Conservation (phyloP, 2,888 invertebrate genomes). For the Seladonia tumulorum region DNA sequence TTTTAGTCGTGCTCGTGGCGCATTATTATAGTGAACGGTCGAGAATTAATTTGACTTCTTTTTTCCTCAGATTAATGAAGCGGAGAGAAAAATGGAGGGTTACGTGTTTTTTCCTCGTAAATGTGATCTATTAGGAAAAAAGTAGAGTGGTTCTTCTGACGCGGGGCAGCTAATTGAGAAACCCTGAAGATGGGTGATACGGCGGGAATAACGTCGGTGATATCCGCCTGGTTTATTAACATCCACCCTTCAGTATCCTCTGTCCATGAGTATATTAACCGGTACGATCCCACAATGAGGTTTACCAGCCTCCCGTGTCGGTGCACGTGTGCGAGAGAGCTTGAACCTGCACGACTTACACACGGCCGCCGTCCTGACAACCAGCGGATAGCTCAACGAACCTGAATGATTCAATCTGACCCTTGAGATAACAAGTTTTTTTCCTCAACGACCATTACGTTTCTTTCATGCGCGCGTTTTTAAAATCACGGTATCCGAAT, state of each 20-base stretch:
- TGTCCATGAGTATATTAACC: constrained; percentile 70
- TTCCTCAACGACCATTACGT: constrained; percentile 19
- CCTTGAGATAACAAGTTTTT: constrained; percentile 62
- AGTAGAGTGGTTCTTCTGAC: neutral
- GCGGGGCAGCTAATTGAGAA: constrained; percentile 49
- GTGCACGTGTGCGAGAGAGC: constrained; percentile 41
- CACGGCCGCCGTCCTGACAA: constrained; percentile 24
- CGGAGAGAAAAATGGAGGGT: neutral
- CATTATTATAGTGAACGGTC: neutral
- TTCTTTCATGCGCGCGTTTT: constrained; percentile 23
- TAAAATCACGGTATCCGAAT: neutral
- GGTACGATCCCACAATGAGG: constrained; percentile 65
- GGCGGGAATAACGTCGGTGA: constrained; percentile 58
- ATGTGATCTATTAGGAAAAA: constrained; percentile 6
- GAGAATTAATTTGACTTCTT: constrained; percentile 3
- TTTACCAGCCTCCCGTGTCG: constrained; percentile 58
- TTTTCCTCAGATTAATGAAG: constrained; percentile 4
- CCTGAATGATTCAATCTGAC: constrained; percentile 66
- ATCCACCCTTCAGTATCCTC: constrained; percentile 66
- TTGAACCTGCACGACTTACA: constrained; percentile 39
- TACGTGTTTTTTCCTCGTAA: neutral
- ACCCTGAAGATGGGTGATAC: constrained; percentile 51
- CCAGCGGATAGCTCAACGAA: constrained; percentile 59
- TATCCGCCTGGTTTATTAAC: constrained; percentile 72
- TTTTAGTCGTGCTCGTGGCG: neutral